Percentiles rank a stretch among this genome's conserved stretches.
phyloP scores from a whole-genome alignment of 2,113 vertebrate genomes.

The Catagonus wagneri region DNA sequence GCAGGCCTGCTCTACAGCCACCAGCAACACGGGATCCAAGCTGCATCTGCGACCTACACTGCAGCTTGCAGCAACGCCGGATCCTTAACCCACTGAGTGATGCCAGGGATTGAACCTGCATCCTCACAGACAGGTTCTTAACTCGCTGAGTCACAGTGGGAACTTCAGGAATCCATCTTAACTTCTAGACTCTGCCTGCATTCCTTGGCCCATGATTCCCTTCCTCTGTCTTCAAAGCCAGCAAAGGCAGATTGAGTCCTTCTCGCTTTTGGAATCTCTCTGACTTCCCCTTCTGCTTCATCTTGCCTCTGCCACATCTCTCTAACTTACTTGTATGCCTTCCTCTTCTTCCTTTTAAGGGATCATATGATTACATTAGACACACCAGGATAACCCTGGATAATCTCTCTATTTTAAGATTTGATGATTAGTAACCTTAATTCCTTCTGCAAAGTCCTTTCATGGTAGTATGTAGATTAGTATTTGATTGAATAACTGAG shows the following conservation, averaged over 20 bases:
- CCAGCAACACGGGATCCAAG: too few relatives aligned
- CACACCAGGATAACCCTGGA: background rate
- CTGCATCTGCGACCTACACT: too few relatives aligned
- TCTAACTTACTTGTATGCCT: background rate
- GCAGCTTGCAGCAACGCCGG: too few relatives aligned
- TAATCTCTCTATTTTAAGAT: constrained; percentile 16
- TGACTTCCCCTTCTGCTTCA: background rate
- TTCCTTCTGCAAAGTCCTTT: background rate
- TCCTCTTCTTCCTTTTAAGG: constrained; percentile 10
- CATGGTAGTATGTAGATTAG: background rate
- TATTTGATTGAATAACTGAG: background rate
- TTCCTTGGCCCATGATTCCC: background rate
- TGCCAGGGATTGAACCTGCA: too few relatives aligned
- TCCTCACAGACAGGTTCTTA: too few relatives aligned
- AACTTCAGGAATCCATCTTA: background rate
- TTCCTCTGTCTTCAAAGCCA: background rate
- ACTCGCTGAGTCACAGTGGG: too few relatives aligned
- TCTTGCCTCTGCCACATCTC: background rate
- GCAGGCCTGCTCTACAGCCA: too few relatives aligned
- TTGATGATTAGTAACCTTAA: constrained; percentile 20
- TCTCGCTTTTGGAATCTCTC: background rate
- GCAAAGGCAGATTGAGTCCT: background rate
- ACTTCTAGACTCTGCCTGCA: background rate
- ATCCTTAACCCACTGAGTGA: too few relatives aligned
- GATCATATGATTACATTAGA: background rate